Percentiles rank a stretch among this genome's conserved stretches.
Evolutionary conservation across 2,888 invertebrate species (phyloP).

Genomic region (Amphipyra tragopoginis): DNA sequence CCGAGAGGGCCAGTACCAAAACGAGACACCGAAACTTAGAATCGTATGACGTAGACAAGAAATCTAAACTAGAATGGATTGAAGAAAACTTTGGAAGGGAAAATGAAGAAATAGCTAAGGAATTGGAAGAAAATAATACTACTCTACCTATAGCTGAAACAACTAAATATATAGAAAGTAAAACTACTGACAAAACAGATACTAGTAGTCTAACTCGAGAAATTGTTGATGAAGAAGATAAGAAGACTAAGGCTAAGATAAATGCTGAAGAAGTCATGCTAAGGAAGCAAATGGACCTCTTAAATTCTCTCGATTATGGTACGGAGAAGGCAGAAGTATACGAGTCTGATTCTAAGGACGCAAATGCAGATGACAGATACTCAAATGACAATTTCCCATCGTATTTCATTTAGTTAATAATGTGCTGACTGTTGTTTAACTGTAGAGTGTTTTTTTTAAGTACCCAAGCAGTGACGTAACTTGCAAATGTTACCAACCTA

Average conservation of each 20-base stretch:
- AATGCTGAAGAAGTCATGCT: conserved; percentile 64
- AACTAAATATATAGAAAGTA: not conserved
- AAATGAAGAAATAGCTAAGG: conserved; percentile 33
- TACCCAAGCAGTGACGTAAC: not conserved
- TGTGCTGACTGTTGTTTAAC: conserved; percentile 28
- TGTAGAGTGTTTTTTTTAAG: conserved; percentile 23
- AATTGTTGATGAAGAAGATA: conserved; percentile 47
- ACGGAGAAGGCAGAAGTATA: conserved; percentile 68
- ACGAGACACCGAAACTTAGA: conserved; percentile 17
- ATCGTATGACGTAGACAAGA: conserved; percentile 27
- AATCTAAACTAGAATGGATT: conserved; percentile 63
- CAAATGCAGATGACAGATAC: conserved; percentile 53
- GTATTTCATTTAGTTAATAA: conserved; percentile 59
- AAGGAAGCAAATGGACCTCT: conserved; percentile 72
- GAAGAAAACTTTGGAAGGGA: conserved; percentile 68
- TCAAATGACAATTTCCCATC: conserved; percentile 65
- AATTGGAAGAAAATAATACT: conserved; percentile 30
- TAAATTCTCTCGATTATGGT: conserved; percentile 78
- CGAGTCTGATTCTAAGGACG: conserved; percentile 67
- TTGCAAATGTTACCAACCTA: not conserved
- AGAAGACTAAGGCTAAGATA: conserved; percentile 44
- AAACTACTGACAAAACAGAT: conserved; percentile 37
- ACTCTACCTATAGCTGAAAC: not conserved
- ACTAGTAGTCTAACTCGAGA: conserved; percentile 67
- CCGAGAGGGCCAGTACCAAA: conserved; percentile 20